Base-by-base conservation (phyloP, 2,113 vertebrate genomes). In the Eudorcas thomsonii region DNA sequence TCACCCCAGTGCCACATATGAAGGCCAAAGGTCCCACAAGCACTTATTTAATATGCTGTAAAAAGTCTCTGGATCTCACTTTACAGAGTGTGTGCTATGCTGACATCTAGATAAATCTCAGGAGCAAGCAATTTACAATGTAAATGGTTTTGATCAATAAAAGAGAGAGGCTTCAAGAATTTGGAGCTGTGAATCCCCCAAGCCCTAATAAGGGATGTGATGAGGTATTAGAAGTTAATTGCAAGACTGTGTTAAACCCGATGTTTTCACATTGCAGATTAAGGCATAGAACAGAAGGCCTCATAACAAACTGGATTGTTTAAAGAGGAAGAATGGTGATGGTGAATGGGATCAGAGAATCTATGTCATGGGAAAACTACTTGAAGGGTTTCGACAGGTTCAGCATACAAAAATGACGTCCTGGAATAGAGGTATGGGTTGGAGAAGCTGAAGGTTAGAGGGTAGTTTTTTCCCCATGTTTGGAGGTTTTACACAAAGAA, bases 141-240 rank as follows among this genome's bases (percentile, higher is more conserved):
- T 30, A 83, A 91, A 90, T 62, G 12, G 26, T 85, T 95, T 89
- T 59, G 28, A 89, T 94, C n/a, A 62, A 39, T 81, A 43, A 94
- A 86, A 90, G 45, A 81, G 6, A 26, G 21, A 77, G 3, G 30
- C 26, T 88, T 88, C 17, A 16, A 80, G 25, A 88, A 94, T 92
- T 62, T 50, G 43, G 81, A 82, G 10, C 26, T 85, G 11, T 74
- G 50, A 92, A 91, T 23, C 62, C 28, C n/a, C 21, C 16, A 96
- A 89, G n/a, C 6, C 43, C 45, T 88, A 64, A 57, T 2, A 96
- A 6, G 26, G 10, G 33, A 88, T 74, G 16, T 30, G 59, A 74
- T 94, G 82, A 62, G 21, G 33, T 95, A 81, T 89, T 88, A 74
- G 57, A 90, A 94, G 36, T 96, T 89, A 92, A n/a, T 82, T 81